Conservation (phyloP, 2,888 invertebrate species). For the Scelioninae gen. 1 region DNA sequence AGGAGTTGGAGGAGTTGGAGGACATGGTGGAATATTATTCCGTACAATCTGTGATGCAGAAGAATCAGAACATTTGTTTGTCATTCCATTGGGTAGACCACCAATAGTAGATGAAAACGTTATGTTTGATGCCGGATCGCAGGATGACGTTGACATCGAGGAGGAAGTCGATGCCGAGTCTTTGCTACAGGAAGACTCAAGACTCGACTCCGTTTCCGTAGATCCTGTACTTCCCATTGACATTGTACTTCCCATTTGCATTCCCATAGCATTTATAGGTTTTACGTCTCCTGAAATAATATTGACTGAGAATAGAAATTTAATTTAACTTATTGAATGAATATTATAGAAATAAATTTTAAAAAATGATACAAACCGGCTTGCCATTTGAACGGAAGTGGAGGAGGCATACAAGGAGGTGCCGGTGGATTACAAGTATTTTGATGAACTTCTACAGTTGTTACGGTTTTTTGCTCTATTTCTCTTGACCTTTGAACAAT, state of each 20-base stretch:
- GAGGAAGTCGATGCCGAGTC: constrained; percentile 82
- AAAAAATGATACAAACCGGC: constrained; percentile 75
- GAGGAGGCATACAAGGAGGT: constrained; percentile 81
- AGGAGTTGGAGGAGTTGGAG: constrained; percentile 71
- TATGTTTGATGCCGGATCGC: constrained; percentile 78
- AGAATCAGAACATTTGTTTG: constrained; percentile 67
- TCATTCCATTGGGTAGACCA: constrained; percentile 82
- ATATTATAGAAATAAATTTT: too few relatives aligned
- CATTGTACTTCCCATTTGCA: constrained; percentile 83
- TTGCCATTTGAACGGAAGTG: constrained; percentile 82
- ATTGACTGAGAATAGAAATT: too few relatives aligned
- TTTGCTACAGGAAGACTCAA: constrained; percentile 82
- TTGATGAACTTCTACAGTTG: constrained; percentile 90
- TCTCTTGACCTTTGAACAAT: constrained; percentile 71
- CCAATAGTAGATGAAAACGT: constrained; percentile 75
- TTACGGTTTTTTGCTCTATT: constrained; percentile 87
- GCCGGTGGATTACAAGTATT: constrained; percentile 81
- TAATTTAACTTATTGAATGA: too few relatives aligned
- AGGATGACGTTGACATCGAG: constrained; percentile 82
- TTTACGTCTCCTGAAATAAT: constrained; percentile 71
- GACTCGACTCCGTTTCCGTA: constrained; percentile 82
- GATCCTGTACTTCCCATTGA: constrained; percentile 84
- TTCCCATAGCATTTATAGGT: constrained; percentile 83
- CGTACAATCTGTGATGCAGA: constrained; percentile 71
- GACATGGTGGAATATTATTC: constrained; percentile 72